phyloP scores from a whole-genome alignment of 1,140 invertebrate genomes.

The Anastrepha obliqua region DNA sequence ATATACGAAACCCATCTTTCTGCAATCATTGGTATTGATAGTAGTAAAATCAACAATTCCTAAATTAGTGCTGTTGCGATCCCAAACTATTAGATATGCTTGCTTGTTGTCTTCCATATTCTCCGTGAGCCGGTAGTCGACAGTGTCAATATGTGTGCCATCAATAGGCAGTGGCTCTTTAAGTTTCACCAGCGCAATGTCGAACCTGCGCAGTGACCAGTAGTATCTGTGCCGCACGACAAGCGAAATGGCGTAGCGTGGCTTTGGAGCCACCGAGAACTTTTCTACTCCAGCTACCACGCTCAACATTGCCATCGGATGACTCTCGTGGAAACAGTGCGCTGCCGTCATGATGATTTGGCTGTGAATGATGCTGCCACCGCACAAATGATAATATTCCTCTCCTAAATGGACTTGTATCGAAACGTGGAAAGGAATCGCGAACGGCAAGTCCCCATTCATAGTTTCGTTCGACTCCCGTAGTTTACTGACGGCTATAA shows the following conservation, averaged over 20 bases:
- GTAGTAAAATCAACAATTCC: conserved; percentile 2
- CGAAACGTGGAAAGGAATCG: conserved; percentile 6
- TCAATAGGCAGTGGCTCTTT: not conserved
- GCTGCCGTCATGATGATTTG: conserved; percentile 63
- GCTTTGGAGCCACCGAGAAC: not conserved
- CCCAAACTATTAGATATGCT: conserved; percentile 33
- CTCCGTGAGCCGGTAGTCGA: not conserved
- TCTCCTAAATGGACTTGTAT: not conserved
- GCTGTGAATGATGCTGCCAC: conserved; percentile 61
- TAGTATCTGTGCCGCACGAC: not conserved
- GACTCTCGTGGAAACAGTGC: conserved; percentile 59
- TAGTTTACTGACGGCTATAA: not conserved
- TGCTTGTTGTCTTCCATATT: not conserved
- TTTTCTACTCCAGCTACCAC: conserved; percentile 67
- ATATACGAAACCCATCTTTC: not conserved
- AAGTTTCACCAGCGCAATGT: not conserved
- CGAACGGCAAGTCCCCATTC: not conserved
- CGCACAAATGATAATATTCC: conserved; percentile 59
- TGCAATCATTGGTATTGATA: not conserved
- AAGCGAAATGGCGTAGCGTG: not conserved
- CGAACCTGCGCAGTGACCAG: not conserved
- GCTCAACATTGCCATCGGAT: conserved; percentile 58
- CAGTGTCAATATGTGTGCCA: not conserved
- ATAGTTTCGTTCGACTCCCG: not conserved
- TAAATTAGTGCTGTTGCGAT: not conserved